Evolutionary conservation across 2,888 invertebrate genomes (phyloP), one percentile per base, ranked within the genome.

Genomic region (Pristionchus maxplancki): DNA sequence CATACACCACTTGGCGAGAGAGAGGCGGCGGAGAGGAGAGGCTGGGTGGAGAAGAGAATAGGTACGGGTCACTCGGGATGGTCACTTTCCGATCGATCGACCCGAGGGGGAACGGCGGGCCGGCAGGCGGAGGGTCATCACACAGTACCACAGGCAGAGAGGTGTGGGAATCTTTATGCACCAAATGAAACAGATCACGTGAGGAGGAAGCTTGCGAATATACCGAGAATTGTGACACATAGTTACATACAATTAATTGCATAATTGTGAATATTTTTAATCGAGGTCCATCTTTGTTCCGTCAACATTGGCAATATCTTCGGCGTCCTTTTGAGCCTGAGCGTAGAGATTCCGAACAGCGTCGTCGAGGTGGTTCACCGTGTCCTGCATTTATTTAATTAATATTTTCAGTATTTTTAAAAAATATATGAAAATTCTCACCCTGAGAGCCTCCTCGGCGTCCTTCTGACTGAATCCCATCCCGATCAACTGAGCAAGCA

Each of bases 401-500:
- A 58, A 1, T 58, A 9, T 24, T 24, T 24, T 58, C 24, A 71
- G 4, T 34, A 28, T 37, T 31, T 34, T 34, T 34, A 4, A 17
- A 71, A 17, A 11, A 5, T 90, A 62, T 86, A 9, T 9, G 44
- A 58, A 48, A 48, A 50, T 50, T 28, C 86, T 89, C 62, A 53
- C 82, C 86, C 81, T 81, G 28, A 91, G 86, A 5, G 88, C 90
- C 20, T 88, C 81, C 20, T 74, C 58, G 17, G 91, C 90, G n/a
- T 34, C 88, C 24, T 84, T 87, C 24, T 81, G 20, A 5, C 74
- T 90, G 83, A 89, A 89, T 0, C 91, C 91, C 48, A 91, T 64
- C 11, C 50, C 86, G 28, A 91, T 58, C 15, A 91, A 28, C 24
- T 90, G 50, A 24, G 89, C 90, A 20, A 91, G 82, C 89, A 88